phyloP scores from a whole-genome alignment of 2,888 invertebrate genomes.

The Geotrupes spiniger region DNA sequence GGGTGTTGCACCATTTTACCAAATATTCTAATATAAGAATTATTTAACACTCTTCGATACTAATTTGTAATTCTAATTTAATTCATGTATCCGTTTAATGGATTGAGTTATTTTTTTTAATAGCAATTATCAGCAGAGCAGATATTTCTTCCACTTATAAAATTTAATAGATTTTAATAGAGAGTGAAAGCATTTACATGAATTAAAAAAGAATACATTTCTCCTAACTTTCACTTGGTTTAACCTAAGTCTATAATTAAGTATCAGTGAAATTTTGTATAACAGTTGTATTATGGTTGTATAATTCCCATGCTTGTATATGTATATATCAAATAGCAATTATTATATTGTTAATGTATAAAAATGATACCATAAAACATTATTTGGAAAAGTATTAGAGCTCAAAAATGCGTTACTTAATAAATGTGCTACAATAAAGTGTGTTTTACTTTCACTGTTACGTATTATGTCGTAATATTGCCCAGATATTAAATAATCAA shows the following conservation, averaged over 20 bases:
- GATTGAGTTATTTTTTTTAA: too few species aligned
- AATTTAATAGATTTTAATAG: background rate
- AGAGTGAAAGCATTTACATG: background rate
- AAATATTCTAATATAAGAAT: conserved; percentile 19
- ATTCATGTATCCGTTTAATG: too few species aligned
- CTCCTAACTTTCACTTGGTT: conserved; percentile 7
- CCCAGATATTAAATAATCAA: too few species aligned
- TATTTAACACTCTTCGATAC: too few species aligned
- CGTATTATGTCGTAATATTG: too few species aligned
- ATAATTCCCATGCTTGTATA: conserved; percentile 25
- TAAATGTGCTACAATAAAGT: conserved; percentile 24
- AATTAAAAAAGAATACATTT: background rate
- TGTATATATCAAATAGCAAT: conserved; percentile 23
- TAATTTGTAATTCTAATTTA: too few species aligned
- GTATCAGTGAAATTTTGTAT: conserved; percentile 13
- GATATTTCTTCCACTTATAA: background rate
- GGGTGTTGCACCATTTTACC: conserved; percentile 24
- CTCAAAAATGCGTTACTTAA: conserved; percentile 24
- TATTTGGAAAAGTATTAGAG: conserved; percentile 25
- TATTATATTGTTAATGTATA: conserved; percentile 25
- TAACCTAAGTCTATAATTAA: conserved; percentile 6
- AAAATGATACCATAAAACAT: conserved; percentile 21
- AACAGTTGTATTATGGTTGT: conserved; percentile 21
- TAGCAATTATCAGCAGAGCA: too few species aligned
- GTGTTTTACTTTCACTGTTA: too few species aligned